phyloP scores from a whole-genome alignment of 23 tunicate species.

The Halocynthia aurantium region DNA sequence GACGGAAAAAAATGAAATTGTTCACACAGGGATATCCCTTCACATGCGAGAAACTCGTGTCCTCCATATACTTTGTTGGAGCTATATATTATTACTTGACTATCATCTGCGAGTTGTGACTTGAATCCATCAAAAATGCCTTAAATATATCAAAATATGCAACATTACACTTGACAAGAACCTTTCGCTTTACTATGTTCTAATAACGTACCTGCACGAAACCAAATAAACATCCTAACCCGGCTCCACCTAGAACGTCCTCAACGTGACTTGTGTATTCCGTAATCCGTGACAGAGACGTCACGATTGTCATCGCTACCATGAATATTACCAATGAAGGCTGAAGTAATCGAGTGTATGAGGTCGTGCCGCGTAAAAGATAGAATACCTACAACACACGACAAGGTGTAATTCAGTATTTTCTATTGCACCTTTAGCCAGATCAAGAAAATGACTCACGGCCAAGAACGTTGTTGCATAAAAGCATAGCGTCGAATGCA shows the following conservation, averaged over 20 bases:
- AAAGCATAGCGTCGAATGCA: slow-evolving; percentile 8
- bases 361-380: neutral
- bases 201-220: slow-evolving; percentile 10
- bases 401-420: neutral
- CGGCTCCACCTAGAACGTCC: slow-evolving; percentile 18
- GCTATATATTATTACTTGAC: too few relatives aligned
- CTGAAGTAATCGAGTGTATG: slow-evolving; percentile 16
- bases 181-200: too few relatives aligned
- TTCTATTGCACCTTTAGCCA: neutral
- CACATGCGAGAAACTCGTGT: too few relatives aligned
- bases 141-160: too few relatives aligned
- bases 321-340: neutral
- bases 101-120: too few relatives aligned
- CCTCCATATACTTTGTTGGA: too few relatives aligned
- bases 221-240: neutral
- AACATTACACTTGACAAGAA: too few relatives aligned
- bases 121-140: too few relatives aligned
- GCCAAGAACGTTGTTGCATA: slow-evolving; percentile 7
- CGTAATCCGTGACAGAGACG: slow-evolving; percentile 24
- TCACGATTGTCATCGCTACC: slow-evolving; percentile 1
- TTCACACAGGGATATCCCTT: too few relatives aligned
- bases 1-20: too few relatives aligned
- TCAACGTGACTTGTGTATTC: slow-evolving; percentile 25
- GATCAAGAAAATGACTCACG: neutral
- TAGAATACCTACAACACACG: too few relatives aligned